Conservation (phyloP, 1,140 invertebrate genomes). For the Leguminivora glycinivorella region DNA sequence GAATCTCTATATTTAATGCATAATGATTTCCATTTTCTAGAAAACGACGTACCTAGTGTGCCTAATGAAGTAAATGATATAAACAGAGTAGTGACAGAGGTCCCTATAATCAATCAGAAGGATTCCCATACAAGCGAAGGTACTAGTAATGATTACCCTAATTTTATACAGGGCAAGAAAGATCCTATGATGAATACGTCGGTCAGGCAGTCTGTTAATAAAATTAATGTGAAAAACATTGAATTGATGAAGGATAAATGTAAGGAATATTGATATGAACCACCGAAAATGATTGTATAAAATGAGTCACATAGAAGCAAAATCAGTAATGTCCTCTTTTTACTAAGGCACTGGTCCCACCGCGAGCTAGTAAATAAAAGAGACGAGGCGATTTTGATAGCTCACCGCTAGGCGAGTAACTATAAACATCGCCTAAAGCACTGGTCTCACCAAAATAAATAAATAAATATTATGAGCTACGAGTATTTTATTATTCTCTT, state of each 20-base stretch:
- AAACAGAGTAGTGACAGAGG: slow-evolving; percentile 61
- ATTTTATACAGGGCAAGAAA: slow-evolving; percentile 66
- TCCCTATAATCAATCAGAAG: slow-evolving; percentile 59
- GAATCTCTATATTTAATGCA: slow-evolving; percentile 72
- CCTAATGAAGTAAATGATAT: slow-evolving; percentile 57
- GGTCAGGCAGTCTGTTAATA: slow-evolving; percentile 62
- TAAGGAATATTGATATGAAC: slow-evolving; percentile 24
- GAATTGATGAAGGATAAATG: slow-evolving; percentile 73
- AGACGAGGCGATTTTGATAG: no score
- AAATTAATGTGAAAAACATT: slow-evolving; percentile 76
- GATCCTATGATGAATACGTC: slow-evolving; percentile 74
- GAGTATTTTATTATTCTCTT: no score
- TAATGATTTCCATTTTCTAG: slow-evolving; percentile 72
- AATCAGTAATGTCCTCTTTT: no score
- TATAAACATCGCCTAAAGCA: no score
- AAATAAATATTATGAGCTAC: no score
- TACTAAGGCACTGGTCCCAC: no score
- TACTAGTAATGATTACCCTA: slow-evolving; percentile 48
- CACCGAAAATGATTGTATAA: no score
- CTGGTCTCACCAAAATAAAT: no score
- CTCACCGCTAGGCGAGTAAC: no score
- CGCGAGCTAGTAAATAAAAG: no score
- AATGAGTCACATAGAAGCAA: no score
- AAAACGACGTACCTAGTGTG: slow-evolving; percentile 59
- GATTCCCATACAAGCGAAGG: slow-evolving; percentile 41